Evolutionary conservation across 2,797 vertebrate genomes (phyloP), one percentile per base, ranked within the genome.

Genomic region (Lacerta agilis): DNA sequence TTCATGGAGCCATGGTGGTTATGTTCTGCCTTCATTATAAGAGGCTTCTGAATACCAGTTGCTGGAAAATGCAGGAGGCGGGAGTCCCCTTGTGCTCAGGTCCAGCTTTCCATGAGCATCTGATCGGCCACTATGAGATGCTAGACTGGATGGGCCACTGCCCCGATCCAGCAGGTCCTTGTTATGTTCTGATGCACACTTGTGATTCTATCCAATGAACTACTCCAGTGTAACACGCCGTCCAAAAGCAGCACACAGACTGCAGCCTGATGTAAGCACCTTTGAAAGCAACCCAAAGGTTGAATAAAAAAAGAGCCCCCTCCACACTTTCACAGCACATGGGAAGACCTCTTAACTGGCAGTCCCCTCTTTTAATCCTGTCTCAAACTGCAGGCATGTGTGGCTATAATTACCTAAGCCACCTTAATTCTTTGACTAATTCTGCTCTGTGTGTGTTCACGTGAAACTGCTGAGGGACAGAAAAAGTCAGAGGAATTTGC

Each of bases 341-440:
- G 78, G 79, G 90, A 94, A 94, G 93, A 92, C 85, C 90, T 94
- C 86, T 81, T 91, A 93, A 78, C 78, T 93, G 89, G 94, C 92
- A 93, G 90, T 85, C 93, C 11, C 20, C 45, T 90, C 64, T 83
- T 83, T 72, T 97, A 94, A 97, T 96, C 95, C 94, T 90, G 87
- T 94, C 94, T 93, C 93, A 92, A 92, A 91, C 89, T 94, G 91
- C 95, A 96, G 87, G 90, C 89, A 89, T 92, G 93, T 94, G 91
- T 90, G 66, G 0, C 91, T 95, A 64, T 96, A 96, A 97, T 95
- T 92, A 96, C 93, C 86, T 97, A 97, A 97, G 95, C 97, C 95
- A 94, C 92, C 95, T 95, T 96, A 96, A 92, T 95, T 93, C 95
- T 95, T 91, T 76, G 90, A 91, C 92, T 94, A 93, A 95, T 92